These are phyloP conservation scores for Eledona agricola DNA, from an alignment of 2,888 invertebrate species.

Conservation along the genomic window DNA sequence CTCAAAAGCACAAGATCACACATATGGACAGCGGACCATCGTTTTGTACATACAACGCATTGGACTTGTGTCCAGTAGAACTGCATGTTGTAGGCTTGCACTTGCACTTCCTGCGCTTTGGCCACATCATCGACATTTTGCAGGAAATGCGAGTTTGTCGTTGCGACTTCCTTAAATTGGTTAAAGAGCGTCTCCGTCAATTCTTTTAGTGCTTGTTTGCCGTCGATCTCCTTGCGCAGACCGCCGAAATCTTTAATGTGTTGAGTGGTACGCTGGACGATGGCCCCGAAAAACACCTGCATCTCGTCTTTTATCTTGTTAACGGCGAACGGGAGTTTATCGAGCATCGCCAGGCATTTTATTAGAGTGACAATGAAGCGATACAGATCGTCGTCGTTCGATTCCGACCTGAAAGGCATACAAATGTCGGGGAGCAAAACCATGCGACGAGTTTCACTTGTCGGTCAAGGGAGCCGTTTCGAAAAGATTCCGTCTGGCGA, in stretches of 20 bases:
- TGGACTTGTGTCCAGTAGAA: constrained; percentile 93
- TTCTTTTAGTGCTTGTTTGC: constrained; percentile 60
- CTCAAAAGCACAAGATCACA: neutral
- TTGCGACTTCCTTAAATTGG: constrained; percentile 83
- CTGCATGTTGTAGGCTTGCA: constrained; percentile 72
- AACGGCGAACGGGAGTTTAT: constrained; percentile 85
- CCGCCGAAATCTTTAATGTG: constrained; percentile 73
- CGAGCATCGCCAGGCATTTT: constrained; percentile 84
- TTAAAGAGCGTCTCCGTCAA: constrained; percentile 80
- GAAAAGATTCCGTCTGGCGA: constrained; percentile 66
- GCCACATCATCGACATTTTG: constrained; percentile 70
- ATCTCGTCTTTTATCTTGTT: constrained; percentile 87
- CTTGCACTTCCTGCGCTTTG: constrained; percentile 67
- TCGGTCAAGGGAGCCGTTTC: too few species aligned
- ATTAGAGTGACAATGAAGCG: constrained; percentile 82
- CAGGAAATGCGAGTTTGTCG: constrained; percentile 76
- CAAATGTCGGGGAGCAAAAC: neutral
- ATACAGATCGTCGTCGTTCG: constrained; percentile 67
- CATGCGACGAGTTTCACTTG: constrained; percentile 37
- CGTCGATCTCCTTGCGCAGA: constrained; percentile 54
- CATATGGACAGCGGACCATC: constrained; percentile 5
- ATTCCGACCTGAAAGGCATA: constrained; percentile 5
- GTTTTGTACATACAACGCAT: constrained; percentile 73
- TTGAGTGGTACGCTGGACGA: constrained; percentile 81
- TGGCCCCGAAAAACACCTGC: constrained; percentile 80